phyloP scores from a whole-genome alignment of 64 coral and sea anemone species.

The Cladopsammia gracilis region DNA sequence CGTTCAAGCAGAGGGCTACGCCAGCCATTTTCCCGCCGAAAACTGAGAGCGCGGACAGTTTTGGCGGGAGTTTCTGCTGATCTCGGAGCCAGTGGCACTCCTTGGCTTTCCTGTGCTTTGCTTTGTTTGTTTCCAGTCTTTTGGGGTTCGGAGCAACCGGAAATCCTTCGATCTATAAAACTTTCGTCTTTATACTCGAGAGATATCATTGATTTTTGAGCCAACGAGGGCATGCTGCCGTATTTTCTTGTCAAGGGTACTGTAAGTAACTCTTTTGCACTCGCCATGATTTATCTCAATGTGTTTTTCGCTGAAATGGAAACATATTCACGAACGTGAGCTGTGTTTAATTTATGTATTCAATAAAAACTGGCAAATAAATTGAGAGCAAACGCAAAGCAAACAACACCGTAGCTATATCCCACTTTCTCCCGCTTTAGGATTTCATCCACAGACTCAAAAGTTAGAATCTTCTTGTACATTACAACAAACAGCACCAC shows the following conservation, averaged over 20 bases:
- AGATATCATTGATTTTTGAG: slow-evolving; percentile 13
- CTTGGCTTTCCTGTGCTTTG: not conserved
- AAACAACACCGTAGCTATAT: too few species aligned
- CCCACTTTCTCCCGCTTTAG: too few species aligned
- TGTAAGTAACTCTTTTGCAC: not conserved
- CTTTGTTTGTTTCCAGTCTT: slow-evolving; percentile 1
- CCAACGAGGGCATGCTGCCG: slow-evolving; percentile 20
- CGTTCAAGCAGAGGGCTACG: not conserved
- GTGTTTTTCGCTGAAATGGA: not conserved
- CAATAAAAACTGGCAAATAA: too few species aligned
- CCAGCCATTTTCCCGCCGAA: slow-evolving; percentile 5
- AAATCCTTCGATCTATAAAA: not conserved
- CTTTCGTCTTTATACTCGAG: not conserved
- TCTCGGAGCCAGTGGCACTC: not conserved
- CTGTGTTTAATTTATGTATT: too few species aligned
- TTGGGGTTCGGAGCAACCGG: not conserved
- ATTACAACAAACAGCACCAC: too few species aligned
- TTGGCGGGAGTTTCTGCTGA: not conserved
- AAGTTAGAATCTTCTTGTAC: too few species aligned
- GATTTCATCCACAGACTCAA: too few species aligned
- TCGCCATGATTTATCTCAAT: not conserved
- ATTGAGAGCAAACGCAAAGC: too few species aligned
- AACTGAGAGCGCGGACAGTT: not conserved
- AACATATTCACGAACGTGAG: not conserved
- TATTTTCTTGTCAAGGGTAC: slow-evolving; percentile 13